Evolutionary conservation across 2,888 invertebrate species (phyloP), one percentile per base, ranked within the genome.

Genomic region (Parnassius smintheus): DNA sequence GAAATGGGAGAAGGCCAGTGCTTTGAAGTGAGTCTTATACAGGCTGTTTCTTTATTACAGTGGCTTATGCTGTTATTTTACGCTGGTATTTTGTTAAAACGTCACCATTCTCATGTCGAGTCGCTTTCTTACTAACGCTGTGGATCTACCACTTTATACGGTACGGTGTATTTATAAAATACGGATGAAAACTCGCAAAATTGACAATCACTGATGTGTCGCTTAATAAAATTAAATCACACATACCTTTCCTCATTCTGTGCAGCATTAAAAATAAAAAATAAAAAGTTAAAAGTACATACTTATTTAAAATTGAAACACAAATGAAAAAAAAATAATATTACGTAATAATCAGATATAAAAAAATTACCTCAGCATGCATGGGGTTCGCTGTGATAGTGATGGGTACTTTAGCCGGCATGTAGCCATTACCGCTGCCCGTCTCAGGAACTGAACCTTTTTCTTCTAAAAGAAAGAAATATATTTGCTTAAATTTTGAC

Each of bases 341-440:
- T 13, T 41, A 42, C 4, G 12, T 13, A 13, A 46, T 13, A 35
- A 25, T 48, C 9, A 57, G 9, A 41, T 12, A 25, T 56, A 54
- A 42, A n/a, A 35, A 55, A 11, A 45, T 90, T 84, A 94, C 95
- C 93, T 96, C 95, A 73, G 94, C 93, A 74, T 95, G 95, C 81
- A 96, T 92, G 42, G 96, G 96, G 83, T 96, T 96, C 61, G 95
- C 94, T 7, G 96, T 95, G 74, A 96, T 96, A 62, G 95, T 96
- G 76, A 96, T 95, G 57, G 92, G 89, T 67, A 91, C 91, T 72
- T 91, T 92, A 9, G 91, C 88, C 4, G 92, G 87, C 59, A 91
- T 86, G 75, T 92, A 92, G 18, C 92, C 92, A 71, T 92, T 92
- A 13, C 82, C 75, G 9, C 83, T 84, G 7, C 83, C 84, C 11